These are phyloP conservation scores for Monochamus alternatus DNA, from an alignment of 2,888 invertebrate species.

Conservation along the genomic window DNA sequence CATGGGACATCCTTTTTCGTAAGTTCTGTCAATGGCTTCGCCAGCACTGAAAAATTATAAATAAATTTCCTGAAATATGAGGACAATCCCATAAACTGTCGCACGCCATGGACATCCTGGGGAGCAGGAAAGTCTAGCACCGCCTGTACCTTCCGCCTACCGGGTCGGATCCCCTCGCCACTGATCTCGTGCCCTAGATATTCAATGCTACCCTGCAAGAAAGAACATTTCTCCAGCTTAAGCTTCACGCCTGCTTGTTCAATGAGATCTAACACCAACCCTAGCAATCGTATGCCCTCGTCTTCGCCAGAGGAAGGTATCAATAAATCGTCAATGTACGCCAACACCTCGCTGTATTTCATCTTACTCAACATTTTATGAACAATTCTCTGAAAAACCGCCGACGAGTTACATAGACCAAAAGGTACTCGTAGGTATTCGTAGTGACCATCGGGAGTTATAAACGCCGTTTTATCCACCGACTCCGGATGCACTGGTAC, in stretches of 20 bases:
- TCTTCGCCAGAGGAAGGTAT: slow-evolving; percentile 29
- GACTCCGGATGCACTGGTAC: slow-evolving; percentile 53
- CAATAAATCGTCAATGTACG: not conserved
- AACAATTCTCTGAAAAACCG: not conserved
- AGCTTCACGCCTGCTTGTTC: slow-evolving; percentile 31
- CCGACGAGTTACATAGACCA: not conserved
- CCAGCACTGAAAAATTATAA: not conserved
- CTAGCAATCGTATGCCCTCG: slow-evolving; percentile 37
- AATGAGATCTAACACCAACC: slow-evolving; percentile 33
- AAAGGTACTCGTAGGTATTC: not conserved
- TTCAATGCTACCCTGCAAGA: not conserved
- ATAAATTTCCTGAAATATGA: not conserved
- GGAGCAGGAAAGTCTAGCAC: too few species aligned
- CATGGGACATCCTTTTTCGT: not conserved
- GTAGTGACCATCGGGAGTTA: not conserved
- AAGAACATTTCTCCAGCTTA: not conserved
- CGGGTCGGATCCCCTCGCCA: slow-evolving; percentile 44
- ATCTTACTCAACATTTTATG: not conserved
- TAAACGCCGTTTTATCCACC: slow-evolving; percentile 44
- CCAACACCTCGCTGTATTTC: too few species aligned
- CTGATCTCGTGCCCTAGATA: too few species aligned
- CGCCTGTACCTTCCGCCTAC: not conserved
- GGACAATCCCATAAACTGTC: too few species aligned
- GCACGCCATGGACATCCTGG: too few species aligned
- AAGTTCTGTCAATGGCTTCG: not conserved